These are phyloP conservation scores for Thomomys bottae DNA, from an alignment of 2,113 vertebrate species.

Conservation along the genomic window DNA sequence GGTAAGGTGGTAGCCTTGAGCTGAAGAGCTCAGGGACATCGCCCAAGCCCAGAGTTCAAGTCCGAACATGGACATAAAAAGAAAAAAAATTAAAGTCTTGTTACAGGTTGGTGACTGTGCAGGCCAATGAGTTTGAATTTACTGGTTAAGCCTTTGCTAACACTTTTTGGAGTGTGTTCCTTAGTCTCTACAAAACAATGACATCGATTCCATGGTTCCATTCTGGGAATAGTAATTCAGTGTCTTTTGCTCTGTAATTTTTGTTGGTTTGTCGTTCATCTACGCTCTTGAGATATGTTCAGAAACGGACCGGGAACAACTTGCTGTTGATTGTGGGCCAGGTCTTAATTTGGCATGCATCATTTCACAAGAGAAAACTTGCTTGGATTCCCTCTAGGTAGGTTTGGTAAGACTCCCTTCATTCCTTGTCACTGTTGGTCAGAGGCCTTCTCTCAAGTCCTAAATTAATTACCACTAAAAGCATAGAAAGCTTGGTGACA, in stretches of 20 bases:
- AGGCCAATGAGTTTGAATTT: not conserved
- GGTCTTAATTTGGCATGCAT: not conserved
- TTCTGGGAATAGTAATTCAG: slow-evolving; percentile 8
- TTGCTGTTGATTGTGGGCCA: not conserved
- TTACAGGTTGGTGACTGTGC: too few species aligned
- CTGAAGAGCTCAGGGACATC: too few species aligned
- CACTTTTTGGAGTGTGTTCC: not conserved
- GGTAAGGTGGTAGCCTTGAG: too few species aligned
- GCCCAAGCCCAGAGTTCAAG: too few species aligned
- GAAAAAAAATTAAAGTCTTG: too few species aligned
- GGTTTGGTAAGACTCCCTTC: not conserved
- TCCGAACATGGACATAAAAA: too few species aligned
- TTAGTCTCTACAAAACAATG: not conserved
- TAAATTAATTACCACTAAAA: slow-evolving; percentile 1
- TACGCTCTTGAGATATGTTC: not conserved
- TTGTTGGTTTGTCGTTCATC: not conserved
- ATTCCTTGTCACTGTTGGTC: not conserved
- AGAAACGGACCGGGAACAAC: not conserved
- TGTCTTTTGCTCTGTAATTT: not conserved
- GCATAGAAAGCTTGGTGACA: not conserved
- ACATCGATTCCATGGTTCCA: not conserved
- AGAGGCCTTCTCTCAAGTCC: not conserved
- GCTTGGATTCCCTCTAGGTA: not conserved
- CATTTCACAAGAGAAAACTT: not conserved
- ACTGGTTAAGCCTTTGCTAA: not conserved